These are phyloP conservation scores for Mustelus asterias DNA, from an alignment of 2,113 vertebrate species.

Conservation along the genomic window DNA sequence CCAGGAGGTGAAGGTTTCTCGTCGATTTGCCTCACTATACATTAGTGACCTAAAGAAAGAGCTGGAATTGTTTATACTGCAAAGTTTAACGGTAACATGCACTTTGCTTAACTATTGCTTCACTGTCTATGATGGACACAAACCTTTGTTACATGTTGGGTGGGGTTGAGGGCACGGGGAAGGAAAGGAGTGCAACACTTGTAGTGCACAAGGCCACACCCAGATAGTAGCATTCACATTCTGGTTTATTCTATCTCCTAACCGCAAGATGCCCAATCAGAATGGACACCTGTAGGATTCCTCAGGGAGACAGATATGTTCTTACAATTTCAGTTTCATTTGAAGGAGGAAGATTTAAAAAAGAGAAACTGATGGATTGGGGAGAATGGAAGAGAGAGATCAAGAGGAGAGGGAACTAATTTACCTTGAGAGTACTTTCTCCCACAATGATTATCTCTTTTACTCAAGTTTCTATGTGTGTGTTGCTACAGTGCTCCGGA, in stretches of 20 bases:
- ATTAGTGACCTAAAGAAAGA: conserved; percentile 76
- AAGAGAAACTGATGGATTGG: too few relatives aligned
- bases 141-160: not conserved
- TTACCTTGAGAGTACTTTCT: not conserved
- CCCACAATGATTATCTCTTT: not conserved
- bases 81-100: not conserved
- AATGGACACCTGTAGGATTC: not conserved
- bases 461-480: not conserved
- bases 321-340: not conserved
- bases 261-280: not conserved
- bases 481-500: not conserved
- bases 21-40: conserved; percentile 97
- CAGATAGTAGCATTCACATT: too few relatives aligned
- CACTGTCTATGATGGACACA: not conserved
- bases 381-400: not conserved
- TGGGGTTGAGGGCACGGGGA: not conserved
- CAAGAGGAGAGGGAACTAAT: not conserved
- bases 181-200: not conserved
- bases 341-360: not conserved
- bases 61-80: not conserved
- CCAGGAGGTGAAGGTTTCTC: conserved; percentile 98
- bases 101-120: not conserved
- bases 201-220: not conserved
- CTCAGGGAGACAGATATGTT: not conserved
- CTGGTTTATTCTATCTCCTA: not conserved